A percentile compares a stretch with the other conserved stretches of the same genome.
These are phyloP conservation scores for Ceriagrion tenellum DNA, from an alignment of 2,888 invertebrate species.

Conservation along the genomic window DNA sequence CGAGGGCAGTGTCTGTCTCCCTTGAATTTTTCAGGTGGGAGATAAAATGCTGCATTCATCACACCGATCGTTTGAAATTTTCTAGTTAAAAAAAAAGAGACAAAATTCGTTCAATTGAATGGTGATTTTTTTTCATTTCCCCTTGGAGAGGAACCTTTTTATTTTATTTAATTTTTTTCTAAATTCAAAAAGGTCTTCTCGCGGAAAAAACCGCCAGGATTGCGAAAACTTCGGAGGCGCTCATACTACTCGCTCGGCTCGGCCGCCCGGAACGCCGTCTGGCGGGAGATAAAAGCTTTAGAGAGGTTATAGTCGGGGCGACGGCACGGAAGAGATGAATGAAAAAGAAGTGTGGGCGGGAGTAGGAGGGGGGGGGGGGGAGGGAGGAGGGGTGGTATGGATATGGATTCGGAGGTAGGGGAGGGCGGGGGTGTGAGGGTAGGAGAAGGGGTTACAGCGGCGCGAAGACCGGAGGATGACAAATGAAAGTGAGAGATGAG, in stretches of 20 bases:
- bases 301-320: neutral
- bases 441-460: neutral
- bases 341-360: neutral
- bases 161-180: neutral
- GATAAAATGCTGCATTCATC: neutral
- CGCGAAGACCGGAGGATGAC: neutral
- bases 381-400: neutral
- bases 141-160: neutral
- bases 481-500: slow-evolving; percentile 59
- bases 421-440: neutral
- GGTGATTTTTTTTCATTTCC: neutral
- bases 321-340: slow-evolving; percentile 17
- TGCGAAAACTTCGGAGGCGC: slow-evolving; percentile 28
- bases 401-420: neutral
- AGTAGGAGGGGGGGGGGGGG: neutral
- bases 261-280: slow-evolving; percentile 37
- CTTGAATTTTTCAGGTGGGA: slow-evolving; percentile 6
- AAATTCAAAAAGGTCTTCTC: neutral
- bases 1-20: neutral
- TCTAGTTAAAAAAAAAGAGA: too few species aligned
- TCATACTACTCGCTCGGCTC: neutral
- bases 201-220: slow-evolving; percentile 44
- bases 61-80: slow-evolving; percentile 17
- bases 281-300: slow-evolving; percentile 13
- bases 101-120: slow-evolving; percentile 24